Base-by-base conservation (phyloP, 2,113 vertebrate genomes). In the Trichechus manatus region DNA sequence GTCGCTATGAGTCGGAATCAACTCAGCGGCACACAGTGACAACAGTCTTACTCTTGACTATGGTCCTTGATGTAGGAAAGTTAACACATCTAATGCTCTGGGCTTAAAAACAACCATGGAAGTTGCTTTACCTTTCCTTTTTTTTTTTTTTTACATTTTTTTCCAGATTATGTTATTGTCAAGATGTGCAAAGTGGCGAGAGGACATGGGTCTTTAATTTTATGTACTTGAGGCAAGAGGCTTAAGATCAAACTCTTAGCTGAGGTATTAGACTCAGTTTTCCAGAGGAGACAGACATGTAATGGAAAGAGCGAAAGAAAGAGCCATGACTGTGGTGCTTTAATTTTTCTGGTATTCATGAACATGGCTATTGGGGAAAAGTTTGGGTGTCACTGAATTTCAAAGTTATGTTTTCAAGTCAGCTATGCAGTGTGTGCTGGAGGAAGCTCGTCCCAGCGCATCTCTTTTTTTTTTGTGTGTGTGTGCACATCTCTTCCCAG, bases 201-300 rank as follows among this genome's bases (percentile, higher is more conserved):
- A 75, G 33, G 33, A 70, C 22, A 47, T 83, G 44, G 27, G 9
- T 74, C 29, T 81, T 94, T 61, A 89, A 53, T 63, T 39, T 84
- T 22, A 44, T 10, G 77, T 39, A 11, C 42, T 75, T 23, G 95
- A 6, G 3, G 2, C 11, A 93, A 82, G 77, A 87, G 22, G 14
- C 31, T 84, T 93, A 68, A 94, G 64, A 56, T 79, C 6, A 47
- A 90, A 84, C 47, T 20, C 22, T 86, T 88, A 86, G 59, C 68
- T 78, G 79, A 93, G 23, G 11, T 56, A 25, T 75, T 56, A 78
- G 87, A 59, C 9, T 42, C 1, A 9, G 15, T 68, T 92, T 96
- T 82, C 36, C 13, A 78, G 72, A 92, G 31, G 3, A 78, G n/a
- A 83, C 10, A 72, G 6, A 64, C 27, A n/a, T 10, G 1, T 19